These are phyloP conservation scores for Polydrusus tereticollis DNA, from an alignment of 2,888 invertebrate genomes.

Conservation along the genomic window DNA sequence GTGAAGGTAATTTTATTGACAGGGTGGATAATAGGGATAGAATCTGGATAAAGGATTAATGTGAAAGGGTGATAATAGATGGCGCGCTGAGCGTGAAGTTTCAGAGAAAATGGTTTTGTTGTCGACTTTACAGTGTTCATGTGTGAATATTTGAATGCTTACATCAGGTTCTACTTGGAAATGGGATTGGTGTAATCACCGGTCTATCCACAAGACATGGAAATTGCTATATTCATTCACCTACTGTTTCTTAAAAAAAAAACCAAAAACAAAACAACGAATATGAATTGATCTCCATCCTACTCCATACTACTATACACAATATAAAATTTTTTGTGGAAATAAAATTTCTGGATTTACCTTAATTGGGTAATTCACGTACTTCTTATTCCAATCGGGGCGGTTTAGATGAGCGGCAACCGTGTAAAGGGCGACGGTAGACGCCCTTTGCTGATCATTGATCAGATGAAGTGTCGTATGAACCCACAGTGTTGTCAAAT, in stretches of 20 bases:
- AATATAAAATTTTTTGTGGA: too few relatives aligned
- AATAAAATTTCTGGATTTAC: too few relatives aligned
- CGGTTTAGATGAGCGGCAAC: slow-evolving; percentile 21
- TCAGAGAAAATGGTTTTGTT: neutral
- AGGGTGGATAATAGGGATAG: slow-evolving; percentile 11
- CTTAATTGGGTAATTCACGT: too few relatives aligned
- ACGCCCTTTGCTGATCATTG: slow-evolving; percentile 48
- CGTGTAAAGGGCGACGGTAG: slow-evolving; percentile 36
- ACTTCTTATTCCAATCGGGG: neutral
- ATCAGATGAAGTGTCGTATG: slow-evolving; percentile 39
- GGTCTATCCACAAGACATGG: too few relatives aligned
- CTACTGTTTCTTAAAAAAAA: too few relatives aligned
- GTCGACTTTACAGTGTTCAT: neutral
- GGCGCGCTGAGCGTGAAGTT: neutral
- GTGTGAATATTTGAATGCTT: neutral
- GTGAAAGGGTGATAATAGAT: slow-evolving; percentile 22
- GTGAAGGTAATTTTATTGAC: slow-evolving; percentile 22
- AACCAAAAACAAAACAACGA: too few relatives aligned
- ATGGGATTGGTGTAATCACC: too few relatives aligned
- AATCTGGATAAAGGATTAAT: slow-evolving; percentile 17
- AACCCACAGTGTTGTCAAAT: slow-evolving; percentile 23
- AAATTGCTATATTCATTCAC: too few relatives aligned
- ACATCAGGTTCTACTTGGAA: too few relatives aligned
- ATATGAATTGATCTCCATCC: too few relatives aligned
- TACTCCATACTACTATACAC: too few relatives aligned